Evolutionary conservation across 1,140 invertebrate genomes (phyloP), one percentile per base, ranked within the genome.

Genomic region (Mylabris phalerata): DNA sequence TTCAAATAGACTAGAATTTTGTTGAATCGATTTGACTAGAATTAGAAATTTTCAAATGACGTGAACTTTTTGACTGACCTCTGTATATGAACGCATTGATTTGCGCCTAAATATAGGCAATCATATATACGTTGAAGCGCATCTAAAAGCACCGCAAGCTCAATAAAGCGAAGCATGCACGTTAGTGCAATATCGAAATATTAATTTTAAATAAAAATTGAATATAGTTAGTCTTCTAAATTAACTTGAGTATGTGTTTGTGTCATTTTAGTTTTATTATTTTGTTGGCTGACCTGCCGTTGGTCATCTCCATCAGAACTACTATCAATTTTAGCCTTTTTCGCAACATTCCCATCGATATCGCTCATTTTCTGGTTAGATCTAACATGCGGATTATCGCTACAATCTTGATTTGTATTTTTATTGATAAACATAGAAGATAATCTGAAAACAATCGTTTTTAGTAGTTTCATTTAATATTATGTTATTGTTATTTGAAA

Each of bases 281-380:
- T 54, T 45, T 59, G 25, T 60, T 71, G 64, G 66, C 68, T 71
- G 73, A 80, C 78, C 77, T 79, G 76, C 52, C 77, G 75, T 47
- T 67, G 67, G 42, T 80, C 78, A 51, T 76, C 76, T 4, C 75
- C 75, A 25, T 77, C 75, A 2, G 73, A 71, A 11, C 70, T 74
- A 4, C 72, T 64, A 5, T 79, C 77, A 11, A 76, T 66, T 47
- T 75, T 73, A 4, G 71, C 65, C 27, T 73, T 73, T 63, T 73
- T 73, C 9, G 72, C 63, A 25, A 73, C 65, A 10, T 74, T 71
- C 4, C 75, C 77, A 3, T 78, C 71, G 10, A 62, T 51, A 27
- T 61, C 59, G 10, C 58, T 55, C 32, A 63, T 64, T 60, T 65
- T 61, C 40, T 60, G 61, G 55, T 61, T 66, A 27, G 48, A 59